A percentile compares a stretch with the other conserved stretches of the same genome.
Evolutionary conservation across 1,140 invertebrate species (phyloP).

Genomic region (Atopsyche davidsoni): DNA sequence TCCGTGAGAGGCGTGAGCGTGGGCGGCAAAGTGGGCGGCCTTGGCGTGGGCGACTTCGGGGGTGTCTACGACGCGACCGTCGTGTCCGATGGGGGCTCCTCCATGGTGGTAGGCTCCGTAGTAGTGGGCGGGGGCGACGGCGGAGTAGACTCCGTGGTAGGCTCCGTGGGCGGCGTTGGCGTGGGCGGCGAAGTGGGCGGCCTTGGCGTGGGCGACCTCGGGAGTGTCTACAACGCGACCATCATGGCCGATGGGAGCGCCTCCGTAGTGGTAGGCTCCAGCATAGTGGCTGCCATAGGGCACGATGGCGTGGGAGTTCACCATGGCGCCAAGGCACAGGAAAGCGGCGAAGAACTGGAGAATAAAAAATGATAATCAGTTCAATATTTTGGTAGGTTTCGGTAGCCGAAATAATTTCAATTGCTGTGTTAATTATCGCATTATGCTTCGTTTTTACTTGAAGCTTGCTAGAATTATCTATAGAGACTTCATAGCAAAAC

Average conservation of each 20-base stretch:
- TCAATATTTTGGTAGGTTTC: too few relatives aligned
- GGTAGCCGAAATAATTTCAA: too few relatives aligned
- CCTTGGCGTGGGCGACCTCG: slow-evolving; percentile 38
- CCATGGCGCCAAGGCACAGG: slow-evolving; percentile 7
- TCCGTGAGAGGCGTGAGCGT: slow-evolving; percentile 37
- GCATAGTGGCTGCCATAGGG: slow-evolving; percentile 9
- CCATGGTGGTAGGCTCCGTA: slow-evolving; percentile 38
- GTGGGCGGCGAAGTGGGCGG: slow-evolving; percentile 4
- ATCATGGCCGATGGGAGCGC: slow-evolving; percentile 25
- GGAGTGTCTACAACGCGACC: slow-evolving; percentile 36
- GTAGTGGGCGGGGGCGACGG: neutral
- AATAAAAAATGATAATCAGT: too few relatives aligned
- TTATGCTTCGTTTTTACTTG: too few relatives aligned
- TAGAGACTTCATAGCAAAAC: too few relatives aligned
- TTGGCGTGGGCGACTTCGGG: slow-evolving; percentile 44
- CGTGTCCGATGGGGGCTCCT: neutral
- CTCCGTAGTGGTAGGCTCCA: slow-evolving; percentile 15
- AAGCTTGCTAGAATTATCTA: too few relatives aligned
- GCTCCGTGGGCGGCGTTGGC: slow-evolving; percentile 21
- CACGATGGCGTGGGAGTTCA: slow-evolving; percentile 22
- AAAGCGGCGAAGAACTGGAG: slow-evolving; percentile 10
- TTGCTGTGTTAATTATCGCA: too few relatives aligned
- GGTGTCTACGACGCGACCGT: slow-evolving; percentile 42
- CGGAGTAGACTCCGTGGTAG: too few relatives aligned
- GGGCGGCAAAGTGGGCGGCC: slow-evolving; percentile 43